phyloP scores from a whole-genome alignment of 2,113 vertebrate genomes.

The Falcunculus frontatus region DNA sequence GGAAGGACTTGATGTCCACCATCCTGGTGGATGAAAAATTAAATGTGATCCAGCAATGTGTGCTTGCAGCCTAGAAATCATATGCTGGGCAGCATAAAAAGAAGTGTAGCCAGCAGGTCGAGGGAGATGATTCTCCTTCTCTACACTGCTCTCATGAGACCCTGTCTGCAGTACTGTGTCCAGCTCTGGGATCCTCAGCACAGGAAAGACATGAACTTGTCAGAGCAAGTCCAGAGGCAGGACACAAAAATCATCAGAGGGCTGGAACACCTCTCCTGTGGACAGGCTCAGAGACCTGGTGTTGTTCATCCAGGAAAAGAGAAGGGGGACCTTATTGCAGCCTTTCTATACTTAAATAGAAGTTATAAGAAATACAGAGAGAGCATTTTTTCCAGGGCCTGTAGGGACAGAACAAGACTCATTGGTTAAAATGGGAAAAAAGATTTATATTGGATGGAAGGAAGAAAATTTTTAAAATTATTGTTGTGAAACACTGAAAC shows the following conservation, averaged over 20 bases:
- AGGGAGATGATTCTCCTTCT: neutral
- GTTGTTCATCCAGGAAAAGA: neutral
- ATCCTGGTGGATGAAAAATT: neutral
- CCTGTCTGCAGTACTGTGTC: neutral
- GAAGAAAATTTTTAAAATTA: neutral
- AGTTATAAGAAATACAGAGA: neutral
- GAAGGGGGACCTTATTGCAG: neutral
- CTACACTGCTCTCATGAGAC: neutral
- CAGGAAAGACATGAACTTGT: neutral
- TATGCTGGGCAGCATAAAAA: neutral
- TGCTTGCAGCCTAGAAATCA: neutral
- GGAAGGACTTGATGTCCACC: neutral
- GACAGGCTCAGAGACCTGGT: neutral
- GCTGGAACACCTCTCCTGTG: neutral
- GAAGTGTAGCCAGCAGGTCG: too few species aligned
- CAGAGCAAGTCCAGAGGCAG: neutral
- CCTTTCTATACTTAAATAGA: neutral
- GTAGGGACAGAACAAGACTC: neutral
- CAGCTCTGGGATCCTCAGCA: neutral
- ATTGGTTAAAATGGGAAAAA: neutral
- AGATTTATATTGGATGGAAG: neutral
- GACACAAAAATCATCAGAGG: neutral
- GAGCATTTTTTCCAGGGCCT: neutral
- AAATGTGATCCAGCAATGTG: neutral
- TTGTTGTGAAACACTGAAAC: neutral